Base-by-base conservation (phyloP, 1,140 invertebrate genomes). In the Mya arenaria region DNA sequence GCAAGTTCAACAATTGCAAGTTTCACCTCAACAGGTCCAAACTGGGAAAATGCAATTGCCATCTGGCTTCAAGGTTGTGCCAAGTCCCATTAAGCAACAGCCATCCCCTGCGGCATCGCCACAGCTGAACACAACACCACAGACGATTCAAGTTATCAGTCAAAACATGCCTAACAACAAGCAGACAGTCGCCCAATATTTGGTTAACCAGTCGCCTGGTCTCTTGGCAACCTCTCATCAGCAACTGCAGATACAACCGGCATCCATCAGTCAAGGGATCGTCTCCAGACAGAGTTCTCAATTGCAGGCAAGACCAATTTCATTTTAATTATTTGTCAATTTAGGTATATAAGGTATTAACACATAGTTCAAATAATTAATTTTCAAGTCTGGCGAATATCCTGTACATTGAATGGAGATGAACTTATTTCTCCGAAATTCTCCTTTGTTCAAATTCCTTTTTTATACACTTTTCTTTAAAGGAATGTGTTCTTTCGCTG, bases 161-260 rank as follows among this genome's bases (percentile, higher is more conserved):
- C 78, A 86, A 56, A 87, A 84, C 39, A 36, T 68, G 19, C 39
- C 65, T 15, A 71, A 68, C 30, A 75, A 41, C 8, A 82, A 81
- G 48, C 86, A 89, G 82, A 72, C 82, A n/a, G 73, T 89, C 19
- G 86, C 89, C 37, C 88, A 89, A 68, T 84, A 87, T 60, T 81
- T 89, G 19, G 84, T 90, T 13, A 89, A 36, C 36, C 89, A 87
- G 41, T 72, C 85, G 3, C 82, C 84, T 19, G 78, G 77, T 34
- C 56, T 83, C 8, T 63, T 86, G 17, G 83, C 84, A 23, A 85
- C 85, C 34, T 66, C 82, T 23, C 56, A 81, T 48, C 74, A 72
- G 55, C 8, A 48, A 10, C 34, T 81, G 15, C 82, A 84, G 68
- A 52, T 84, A 34, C 79, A 82, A 52, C 36, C 75, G 30, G 36